Percentiles rank a stretch among this genome's conserved stretches.
phyloP scores from a whole-genome alignment of 2,797 vertebrate species.

The Pangasius macronema region DNA sequence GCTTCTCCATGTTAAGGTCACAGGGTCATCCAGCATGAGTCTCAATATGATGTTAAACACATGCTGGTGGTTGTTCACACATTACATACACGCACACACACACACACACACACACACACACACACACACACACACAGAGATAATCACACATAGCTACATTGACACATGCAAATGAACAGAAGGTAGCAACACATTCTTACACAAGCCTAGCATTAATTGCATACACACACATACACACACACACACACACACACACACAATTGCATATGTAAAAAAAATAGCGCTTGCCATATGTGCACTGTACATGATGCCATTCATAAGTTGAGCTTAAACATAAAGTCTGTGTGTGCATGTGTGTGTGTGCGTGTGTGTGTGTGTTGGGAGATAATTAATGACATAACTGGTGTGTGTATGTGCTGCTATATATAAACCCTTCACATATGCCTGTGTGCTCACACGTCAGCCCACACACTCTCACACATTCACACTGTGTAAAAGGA shows the following conservation, averaged over 20 bases:
- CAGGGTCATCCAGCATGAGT: constrained; percentile 20
- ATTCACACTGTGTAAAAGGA: neutral
- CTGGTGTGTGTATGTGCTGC: constrained; percentile 13
- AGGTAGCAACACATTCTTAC: constrained; percentile 6
- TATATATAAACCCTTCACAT: constrained; percentile 30
- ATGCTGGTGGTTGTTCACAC: neutral
- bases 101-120: constrained; percentile 16
- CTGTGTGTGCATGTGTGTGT: neutral
- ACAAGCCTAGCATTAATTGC: neutral
- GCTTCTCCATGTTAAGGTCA: constrained; percentile 26
- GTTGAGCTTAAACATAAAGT: neutral
- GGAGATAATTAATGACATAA: constrained; percentile 45
- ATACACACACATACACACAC: neutral
- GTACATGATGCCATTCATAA: constrained; percentile 6
- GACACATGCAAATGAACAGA: constrained; percentile 9
- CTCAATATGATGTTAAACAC: constrained; percentile 11
- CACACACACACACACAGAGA: constrained; percentile 10
- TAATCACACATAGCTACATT: neutral
- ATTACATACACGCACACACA: neutral
- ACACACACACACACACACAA: neutral
- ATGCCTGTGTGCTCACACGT: constrained; percentile 37
- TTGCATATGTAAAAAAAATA: neutral
- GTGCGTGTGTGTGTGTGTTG: constrained; percentile 14
- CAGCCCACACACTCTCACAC: constrained; percentile 25
- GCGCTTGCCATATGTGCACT: neutral